phyloP scores from a whole-genome alignment of 2,113 vertebrate genomes.

The Gasterosteus aculeatus region DNA sequence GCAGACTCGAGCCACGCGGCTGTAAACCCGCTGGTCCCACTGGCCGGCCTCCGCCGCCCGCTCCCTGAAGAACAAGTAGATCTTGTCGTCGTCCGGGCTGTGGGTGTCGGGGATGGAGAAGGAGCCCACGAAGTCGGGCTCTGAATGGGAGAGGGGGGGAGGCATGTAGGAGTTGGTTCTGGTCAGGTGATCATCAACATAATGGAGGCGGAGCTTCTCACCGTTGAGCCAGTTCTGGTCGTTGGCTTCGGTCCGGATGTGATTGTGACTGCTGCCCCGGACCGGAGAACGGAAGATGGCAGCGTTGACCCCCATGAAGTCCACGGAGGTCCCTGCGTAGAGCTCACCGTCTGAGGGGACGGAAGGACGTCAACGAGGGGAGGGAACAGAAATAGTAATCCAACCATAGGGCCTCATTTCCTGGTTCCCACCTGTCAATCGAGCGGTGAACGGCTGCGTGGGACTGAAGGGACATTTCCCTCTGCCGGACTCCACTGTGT shows the following conservation, averaged over 20 bases:
- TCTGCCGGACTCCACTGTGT: constrained; percentile 81
- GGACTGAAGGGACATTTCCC: constrained; percentile 90
- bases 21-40: constrained; percentile 84
- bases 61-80: constrained; percentile 90
- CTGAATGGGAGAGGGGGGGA: constrained; percentile 35
- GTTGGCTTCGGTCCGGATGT: constrained; percentile 87
- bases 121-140: constrained; percentile 83
- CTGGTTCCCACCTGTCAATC: constrained; percentile 77
- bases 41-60: constrained; percentile 82
- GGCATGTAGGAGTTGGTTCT: too few species aligned
- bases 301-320: constrained; percentile 88
- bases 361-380: too few species aligned
- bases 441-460: constrained; percentile 81
- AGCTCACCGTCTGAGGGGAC: constrained; percentile 80
- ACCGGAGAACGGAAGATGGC: constrained; percentile 85
- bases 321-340: constrained; percentile 86
- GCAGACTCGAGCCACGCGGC: constrained; percentile 88
- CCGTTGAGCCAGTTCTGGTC: constrained; percentile 89
- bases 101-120: constrained; percentile 86
- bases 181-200: too few species aligned
- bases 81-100: constrained; percentile 86
- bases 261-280: constrained; percentile 75
- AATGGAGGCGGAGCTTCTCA: constrained; percentile 45
- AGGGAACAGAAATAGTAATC: not conserved
- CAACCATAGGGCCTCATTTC: too few species aligned